phyloP scores from a whole-genome alignment of 1,140 invertebrate genomes.

The Lasioglossum albipes region DNA sequence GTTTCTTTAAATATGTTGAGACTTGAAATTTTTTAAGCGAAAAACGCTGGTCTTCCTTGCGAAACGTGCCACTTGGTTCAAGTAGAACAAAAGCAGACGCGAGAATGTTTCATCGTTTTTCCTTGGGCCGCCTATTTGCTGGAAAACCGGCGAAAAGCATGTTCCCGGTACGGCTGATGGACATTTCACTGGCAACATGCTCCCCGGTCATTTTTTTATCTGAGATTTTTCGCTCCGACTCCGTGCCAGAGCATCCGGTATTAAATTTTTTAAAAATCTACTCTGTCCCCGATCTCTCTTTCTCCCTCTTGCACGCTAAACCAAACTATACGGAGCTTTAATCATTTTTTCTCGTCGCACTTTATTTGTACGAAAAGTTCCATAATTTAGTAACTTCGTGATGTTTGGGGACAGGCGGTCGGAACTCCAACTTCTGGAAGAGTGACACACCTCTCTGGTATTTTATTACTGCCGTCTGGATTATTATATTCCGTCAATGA shows the following conservation, averaged over 20 bases:
- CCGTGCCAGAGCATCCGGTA: neutral
- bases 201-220: neutral
- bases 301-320: neutral
- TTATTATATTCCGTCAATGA: too few relatives aligned
- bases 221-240: neutral
- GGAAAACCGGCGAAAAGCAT: neutral
- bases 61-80: too few relatives aligned
- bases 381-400: neutral
- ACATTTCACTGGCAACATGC: neutral
- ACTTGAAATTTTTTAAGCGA: too few relatives aligned
- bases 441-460: too few relatives aligned
- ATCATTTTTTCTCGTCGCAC: neutral
- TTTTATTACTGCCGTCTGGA: too few relatives aligned
- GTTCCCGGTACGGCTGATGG: neutral
- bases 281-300: too few relatives aligned
- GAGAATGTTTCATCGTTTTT: neutral
- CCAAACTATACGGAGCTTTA: neutral
- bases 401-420: too few relatives aligned
- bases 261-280: conserved; percentile 1
- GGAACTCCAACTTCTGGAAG: too few relatives aligned
- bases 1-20: too few relatives aligned
- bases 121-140: neutral
- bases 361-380: neutral
- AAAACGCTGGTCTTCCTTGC: too few relatives aligned
- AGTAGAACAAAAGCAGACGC: neutral